Evolutionary conservation across 2,797 vertebrate species (phyloP).

Genomic region (Alectoris magna): DNA sequence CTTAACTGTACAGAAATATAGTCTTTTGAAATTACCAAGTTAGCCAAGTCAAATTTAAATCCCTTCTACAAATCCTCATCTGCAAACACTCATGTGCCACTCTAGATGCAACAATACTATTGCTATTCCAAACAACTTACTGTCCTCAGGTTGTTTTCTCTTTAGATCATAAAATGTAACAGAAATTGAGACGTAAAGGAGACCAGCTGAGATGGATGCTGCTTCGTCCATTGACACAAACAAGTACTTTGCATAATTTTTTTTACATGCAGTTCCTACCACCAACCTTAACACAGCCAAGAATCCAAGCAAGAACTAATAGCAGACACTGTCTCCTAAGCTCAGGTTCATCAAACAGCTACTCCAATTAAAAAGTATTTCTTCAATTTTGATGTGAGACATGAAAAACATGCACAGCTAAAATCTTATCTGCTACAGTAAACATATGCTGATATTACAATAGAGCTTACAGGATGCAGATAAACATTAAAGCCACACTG

Average conservation of each 20-base stretch:
- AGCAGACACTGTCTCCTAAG: not conserved
- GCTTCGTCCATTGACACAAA: not conserved
- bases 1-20: not conserved
- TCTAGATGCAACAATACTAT: not conserved
- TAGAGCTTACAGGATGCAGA: not conserved
- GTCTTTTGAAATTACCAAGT: not conserved
- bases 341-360: not conserved
- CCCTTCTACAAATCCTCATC: constrained; percentile 34
- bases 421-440: not conserved
- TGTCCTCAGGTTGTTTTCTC: constrained; percentile 21
- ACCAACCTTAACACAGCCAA: not conserved
- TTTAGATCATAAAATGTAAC: not conserved
- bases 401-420: not conserved
- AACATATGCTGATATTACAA: not conserved
- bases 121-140: constrained; percentile 8
- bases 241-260: not conserved
- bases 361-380: not conserved
- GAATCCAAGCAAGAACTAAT: not conserved
- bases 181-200: constrained; percentile 7
- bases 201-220: not conserved
- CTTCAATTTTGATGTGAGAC: not conserved
- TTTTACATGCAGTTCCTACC: fast-evolving
- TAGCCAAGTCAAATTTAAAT: constrained; percentile 16
- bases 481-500: not conserved
- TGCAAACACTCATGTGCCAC: not conserved